Evolutionary conservation across 2,888 invertebrate species (phyloP).

Genomic region (Eristalis arbustorum): DNA sequence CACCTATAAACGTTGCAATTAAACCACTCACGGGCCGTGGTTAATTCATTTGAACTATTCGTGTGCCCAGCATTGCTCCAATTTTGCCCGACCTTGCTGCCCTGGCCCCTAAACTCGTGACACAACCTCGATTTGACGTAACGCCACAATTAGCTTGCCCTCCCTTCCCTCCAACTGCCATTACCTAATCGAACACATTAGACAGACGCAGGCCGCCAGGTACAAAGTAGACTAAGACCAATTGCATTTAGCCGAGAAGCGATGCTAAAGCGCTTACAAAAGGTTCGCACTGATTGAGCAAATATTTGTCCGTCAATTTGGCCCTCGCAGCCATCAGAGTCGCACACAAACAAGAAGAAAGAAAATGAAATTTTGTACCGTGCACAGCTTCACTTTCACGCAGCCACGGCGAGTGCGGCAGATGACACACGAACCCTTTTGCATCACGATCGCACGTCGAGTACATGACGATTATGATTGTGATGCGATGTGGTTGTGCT

Average conservation of each 20-base stretch:
- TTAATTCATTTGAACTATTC: conserved; percentile 7
- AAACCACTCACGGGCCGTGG: background rate
- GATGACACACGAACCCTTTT: background rate
- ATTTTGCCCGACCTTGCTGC: conserved; percentile 33
- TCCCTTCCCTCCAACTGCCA: background rate
- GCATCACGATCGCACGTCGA: background rate
- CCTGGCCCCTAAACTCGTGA: conserved; percentile 2
- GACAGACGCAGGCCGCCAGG: background rate
- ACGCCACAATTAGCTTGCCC: conserved; percentile 19
- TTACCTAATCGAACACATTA: background rate
- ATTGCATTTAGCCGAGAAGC: conserved; percentile 42
- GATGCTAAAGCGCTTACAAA: background rate
- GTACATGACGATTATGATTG: background rate
- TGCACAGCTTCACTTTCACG: background rate
- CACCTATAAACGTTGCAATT: background rate
- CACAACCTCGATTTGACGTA: conserved; percentile 25
- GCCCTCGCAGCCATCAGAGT: no score
- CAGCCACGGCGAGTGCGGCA: background rate
- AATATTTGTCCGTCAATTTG: background rate
- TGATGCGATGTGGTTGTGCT: background rate
- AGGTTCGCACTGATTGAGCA: background rate
- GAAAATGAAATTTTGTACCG: background rate
- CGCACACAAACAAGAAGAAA: background rate
- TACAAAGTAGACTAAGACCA: conserved; percentile 31
- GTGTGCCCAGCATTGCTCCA: conserved; percentile 22